Conservation (phyloP, 1,140 invertebrate species). For the Ostrea denselamellosa region DNA sequence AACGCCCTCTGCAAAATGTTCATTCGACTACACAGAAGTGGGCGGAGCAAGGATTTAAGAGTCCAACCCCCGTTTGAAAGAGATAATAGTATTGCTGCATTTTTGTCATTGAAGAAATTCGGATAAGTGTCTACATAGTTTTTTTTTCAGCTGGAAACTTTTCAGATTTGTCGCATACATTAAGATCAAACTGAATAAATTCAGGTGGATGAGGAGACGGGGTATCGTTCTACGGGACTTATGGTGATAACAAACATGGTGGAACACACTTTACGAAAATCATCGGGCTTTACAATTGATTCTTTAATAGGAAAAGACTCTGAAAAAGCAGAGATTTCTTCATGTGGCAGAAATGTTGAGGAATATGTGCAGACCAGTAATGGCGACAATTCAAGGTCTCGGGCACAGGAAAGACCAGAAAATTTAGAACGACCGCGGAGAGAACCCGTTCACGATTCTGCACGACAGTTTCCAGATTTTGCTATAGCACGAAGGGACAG, state of each 20-base stretch:
- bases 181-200: conserved; percentile 26
- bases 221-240: not conserved
- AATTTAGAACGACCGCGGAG: not conserved
- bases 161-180: conserved; percentile 14
- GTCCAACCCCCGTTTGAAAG: not conserved
- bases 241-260: conserved; percentile 17
- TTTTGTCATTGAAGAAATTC: conserved; percentile 22
- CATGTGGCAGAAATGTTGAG: conserved; percentile 22
- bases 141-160: conserved; percentile 7
- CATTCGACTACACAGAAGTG: not conserved
- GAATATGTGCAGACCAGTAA: not conserved
- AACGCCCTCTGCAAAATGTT: not conserved
- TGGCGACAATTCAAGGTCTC: conserved; percentile 26
- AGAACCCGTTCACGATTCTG: not conserved
- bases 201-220: not conserved
- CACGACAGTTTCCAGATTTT: conserved; percentile 10
- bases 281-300: conserved; percentile 46
- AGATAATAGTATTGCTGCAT: conserved; percentile 7
- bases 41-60: not conserved
- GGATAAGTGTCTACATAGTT: conserved; percentile 17
- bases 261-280: conserved; percentile 36
- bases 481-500: conserved; percentile 37
- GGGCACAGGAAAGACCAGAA: not conserved
- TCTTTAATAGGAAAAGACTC: conserved; percentile 51
- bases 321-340: conserved; percentile 13